Evolutionary conservation across 2,797 vertebrate genomes (phyloP), one percentile per base, ranked within the genome.

Genomic region (Bovichtus variegatus): DNA sequence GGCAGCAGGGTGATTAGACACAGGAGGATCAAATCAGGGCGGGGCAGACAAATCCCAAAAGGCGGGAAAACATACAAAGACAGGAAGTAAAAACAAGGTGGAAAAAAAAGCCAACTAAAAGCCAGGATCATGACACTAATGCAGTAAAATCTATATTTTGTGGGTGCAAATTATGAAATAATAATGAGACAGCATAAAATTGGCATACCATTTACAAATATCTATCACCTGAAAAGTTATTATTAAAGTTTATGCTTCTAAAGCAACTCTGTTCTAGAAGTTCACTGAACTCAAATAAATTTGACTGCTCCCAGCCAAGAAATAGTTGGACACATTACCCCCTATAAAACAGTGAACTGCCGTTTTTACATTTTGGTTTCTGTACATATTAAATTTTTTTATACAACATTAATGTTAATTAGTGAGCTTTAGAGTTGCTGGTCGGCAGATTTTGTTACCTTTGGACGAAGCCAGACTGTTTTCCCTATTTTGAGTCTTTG

Each of bases 171-270:
- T 71, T 27, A 16, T 25, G 6, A 36, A 51, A 50, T 55, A 41
- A 29, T 65, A 57, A 75, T 80, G 40, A 70, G 27, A 36, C 9
- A 36, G 19, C 8, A 49, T 59, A 6, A 69, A n/a, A 41, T 47
- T 4, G 31, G 36, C 19, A 9, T 15, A 55, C 1, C 11, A 11
- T 71, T 58, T 67, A 46, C 23, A 62, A 41, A 27, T 50, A 41
- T 41, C 36, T 13, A 21, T 71, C 44, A 67, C 2, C 51, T 55
- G 18, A 67, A 51, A 54, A 29, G 12, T 36, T 46, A 38, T 64
- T 38, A 16, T 58, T 34, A 36, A 34, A 53, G 40, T 44, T 11
- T n/a, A 34, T 47, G 31, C 23, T 9, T 61, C 9, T 34, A 46
- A 49, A 62, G 31, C 1, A 40, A 36, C 5, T 57, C 31, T 10